These are phyloP conservation scores for Mythimna lalbum DNA, from an alignment of 2,888 invertebrate genomes.

Conservation along the genomic window DNA sequence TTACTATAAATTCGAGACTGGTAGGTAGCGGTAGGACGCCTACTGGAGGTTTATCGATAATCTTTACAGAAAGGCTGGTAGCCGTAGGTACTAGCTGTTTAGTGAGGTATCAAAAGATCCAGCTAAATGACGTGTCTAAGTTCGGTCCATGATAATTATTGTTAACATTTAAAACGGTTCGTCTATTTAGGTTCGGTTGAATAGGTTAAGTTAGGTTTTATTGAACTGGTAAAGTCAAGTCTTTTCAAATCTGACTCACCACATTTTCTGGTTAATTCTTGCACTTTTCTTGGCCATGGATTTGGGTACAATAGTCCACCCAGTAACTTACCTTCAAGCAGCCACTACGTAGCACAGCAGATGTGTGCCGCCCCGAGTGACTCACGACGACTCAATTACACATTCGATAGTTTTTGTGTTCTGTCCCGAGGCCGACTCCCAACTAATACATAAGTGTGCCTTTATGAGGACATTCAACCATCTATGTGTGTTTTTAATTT, in stretches of 20 bases:
- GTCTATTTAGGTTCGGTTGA: too few species aligned
- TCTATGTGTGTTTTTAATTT: slow-evolving; percentile 53
- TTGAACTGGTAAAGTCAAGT: too few species aligned
- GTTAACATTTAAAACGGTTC: too few species aligned
- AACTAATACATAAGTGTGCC: slow-evolving; percentile 51
- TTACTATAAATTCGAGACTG: not conserved
- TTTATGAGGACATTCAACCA: slow-evolving; percentile 74
- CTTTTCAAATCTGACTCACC: too few species aligned
- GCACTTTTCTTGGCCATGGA: not conserved
- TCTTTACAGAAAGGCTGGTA: not conserved
- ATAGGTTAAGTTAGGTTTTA: too few species aligned
- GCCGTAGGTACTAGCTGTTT: not conserved
- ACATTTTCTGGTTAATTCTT: too few species aligned
- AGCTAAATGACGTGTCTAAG: not conserved
- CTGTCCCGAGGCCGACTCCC: slow-evolving; percentile 65
- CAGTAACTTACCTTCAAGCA: slow-evolving; percentile 72
- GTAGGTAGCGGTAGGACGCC: not conserved
- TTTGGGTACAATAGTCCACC: slow-evolving; percentile 14
- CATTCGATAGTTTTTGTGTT: slow-evolving; percentile 88
- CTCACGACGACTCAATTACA: slow-evolving; percentile 90
- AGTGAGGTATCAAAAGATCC: too few species aligned
- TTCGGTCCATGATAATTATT: too few species aligned
- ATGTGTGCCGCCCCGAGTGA: slow-evolving; percentile 83
- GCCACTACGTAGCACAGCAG: slow-evolving; percentile 78
- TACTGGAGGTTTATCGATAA: not conserved